Evolutionary conservation across 2,113 vertebrate species (phyloP).

Genomic region (Gobiocypris rarus): DNA sequence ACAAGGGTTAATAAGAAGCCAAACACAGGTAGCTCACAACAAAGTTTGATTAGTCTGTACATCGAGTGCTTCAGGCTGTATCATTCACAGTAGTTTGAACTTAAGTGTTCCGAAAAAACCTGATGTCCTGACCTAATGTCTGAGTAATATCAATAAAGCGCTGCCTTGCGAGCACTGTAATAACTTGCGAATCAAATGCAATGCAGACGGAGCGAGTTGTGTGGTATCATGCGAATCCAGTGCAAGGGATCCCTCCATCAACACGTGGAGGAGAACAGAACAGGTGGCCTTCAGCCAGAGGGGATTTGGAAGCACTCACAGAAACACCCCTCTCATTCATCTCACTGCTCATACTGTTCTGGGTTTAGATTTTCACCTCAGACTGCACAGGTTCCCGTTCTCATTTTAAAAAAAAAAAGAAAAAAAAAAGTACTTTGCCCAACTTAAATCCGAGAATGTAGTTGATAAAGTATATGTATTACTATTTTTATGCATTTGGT

Average conservation of each 20-base stretch:
- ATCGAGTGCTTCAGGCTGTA: background rate
- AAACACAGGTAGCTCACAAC: background rate
- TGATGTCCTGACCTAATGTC: background rate
- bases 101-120: background rate
- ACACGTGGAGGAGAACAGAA: slow-evolving; percentile 38
- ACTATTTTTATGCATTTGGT: background rate
- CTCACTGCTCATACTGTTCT: slow-evolving; percentile 41
- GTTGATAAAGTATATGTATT: background rate
- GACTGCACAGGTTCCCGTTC: slow-evolving; percentile 2
- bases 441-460: background rate
- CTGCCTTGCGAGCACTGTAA: slow-evolving; percentile 10
- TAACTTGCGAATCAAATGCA: slow-evolving; percentile 14
- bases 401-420: slow-evolving; percentile 14
- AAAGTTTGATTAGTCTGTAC: background rate
- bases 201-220: slow-evolving; percentile 23
- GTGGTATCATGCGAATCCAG: slow-evolving; percentile 29
- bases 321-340: slow-evolving; percentile 38
- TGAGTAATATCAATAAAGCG: slow-evolving; percentile 4
- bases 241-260: slow-evolving; percentile 38
- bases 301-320: slow-evolving; percentile 41
- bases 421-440: slow-evolving; percentile 13
- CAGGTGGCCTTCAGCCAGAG: slow-evolving; percentile 50
- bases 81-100: background rate
- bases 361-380: slow-evolving; percentile 43
- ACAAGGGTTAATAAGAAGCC: too few relatives aligned